Base-by-base conservation (phyloP, 2,888 invertebrate species). In the Chirona hameri region DNA sequence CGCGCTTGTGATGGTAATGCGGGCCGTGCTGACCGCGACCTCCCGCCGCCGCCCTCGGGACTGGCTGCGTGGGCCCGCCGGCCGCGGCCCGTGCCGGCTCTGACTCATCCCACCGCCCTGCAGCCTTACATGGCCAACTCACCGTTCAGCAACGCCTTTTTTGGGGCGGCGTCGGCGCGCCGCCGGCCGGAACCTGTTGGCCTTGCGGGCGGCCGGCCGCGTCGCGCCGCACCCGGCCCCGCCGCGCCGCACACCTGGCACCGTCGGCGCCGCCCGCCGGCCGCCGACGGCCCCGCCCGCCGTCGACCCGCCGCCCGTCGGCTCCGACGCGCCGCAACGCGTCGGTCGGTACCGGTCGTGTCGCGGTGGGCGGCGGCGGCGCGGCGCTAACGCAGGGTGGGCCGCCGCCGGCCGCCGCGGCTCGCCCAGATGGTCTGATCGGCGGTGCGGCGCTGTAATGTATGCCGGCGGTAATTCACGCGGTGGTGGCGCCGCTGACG, bases 91-190 rank as follows among this genome's bases (percentile, higher is more conserved):
- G 15, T 29, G 69, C 27, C 24, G 15, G 31, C 18, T 14, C 24
- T 69, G 69, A 69, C 72, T 39, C 72, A 72, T 31, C 72, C 18
- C 39, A 5, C 31, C 31, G 72, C 31, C 24, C 39, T 76, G 76
- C 46, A 76, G 76, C 76, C 76, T 46, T 76, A 76, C 76, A 76
- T 76, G 76, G 76, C 76, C 76, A 46, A 39, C 39, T 21, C 76
- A 76, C 39, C 18, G 76, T 76, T 46, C 76, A 76, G 76, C 76
- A 76, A 76, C 39, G 76, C 76, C 76, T 46, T 76, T 76, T 76
- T 76, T 76, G 76, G 72, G 76, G 72, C 72, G 72, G 69, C 72
- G 72, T 7, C 39, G 76, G 39, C 76, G 76, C 39, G 21, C 46
- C 39, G 24, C 46, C 76, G 76, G 76, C 24, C 46, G 65, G 27